These are phyloP conservation scores for Sebastes hubbsi DNA, from an alignment of 2,797 vertebrate species.

Conservation along the genomic window DNA sequence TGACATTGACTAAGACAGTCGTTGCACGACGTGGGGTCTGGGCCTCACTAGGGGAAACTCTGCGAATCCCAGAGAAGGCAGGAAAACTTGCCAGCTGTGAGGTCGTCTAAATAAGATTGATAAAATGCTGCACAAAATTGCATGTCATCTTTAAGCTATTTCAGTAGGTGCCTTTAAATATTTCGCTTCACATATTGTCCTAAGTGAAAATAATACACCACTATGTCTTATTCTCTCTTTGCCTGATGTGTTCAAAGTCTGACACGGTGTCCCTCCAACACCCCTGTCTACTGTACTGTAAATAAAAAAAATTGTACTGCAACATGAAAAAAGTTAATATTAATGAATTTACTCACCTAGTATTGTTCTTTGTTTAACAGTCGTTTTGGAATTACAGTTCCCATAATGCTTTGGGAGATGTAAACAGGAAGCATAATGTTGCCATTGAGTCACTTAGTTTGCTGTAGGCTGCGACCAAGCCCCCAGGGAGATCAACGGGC, in stretches of 20 bases:
- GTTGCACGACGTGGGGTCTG: background rate
- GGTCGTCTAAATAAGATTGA: background rate
- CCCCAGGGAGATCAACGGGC: too few relatives aligned
- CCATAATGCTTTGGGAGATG: background rate
- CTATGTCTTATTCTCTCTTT: background rate
- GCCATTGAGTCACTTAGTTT: background rate
- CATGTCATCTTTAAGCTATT: background rate
- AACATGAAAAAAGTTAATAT: background rate
- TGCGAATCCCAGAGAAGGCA: background rate
- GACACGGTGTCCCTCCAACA: background rate
- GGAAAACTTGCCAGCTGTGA: background rate
- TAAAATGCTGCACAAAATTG: background rate
- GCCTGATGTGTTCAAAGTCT: background rate
- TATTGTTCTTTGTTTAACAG: background rate
- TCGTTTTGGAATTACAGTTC: background rate
- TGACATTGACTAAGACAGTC: constrained; percentile 35
- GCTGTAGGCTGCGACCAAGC: background rate
- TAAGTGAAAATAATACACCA: background rate
- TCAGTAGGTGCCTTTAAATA: background rate
- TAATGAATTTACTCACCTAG: background rate
- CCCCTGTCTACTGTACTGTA: background rate
- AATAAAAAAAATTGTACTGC: background rate
- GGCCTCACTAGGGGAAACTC: background rate
- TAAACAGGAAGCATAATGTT: background rate
- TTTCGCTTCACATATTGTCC: background rate